A percentile compares a stretch with the other conserved stretches of the same genome.
phyloP scores from a whole-genome alignment of 2,113 vertebrate genomes.

The Pagrus major region DNA sequence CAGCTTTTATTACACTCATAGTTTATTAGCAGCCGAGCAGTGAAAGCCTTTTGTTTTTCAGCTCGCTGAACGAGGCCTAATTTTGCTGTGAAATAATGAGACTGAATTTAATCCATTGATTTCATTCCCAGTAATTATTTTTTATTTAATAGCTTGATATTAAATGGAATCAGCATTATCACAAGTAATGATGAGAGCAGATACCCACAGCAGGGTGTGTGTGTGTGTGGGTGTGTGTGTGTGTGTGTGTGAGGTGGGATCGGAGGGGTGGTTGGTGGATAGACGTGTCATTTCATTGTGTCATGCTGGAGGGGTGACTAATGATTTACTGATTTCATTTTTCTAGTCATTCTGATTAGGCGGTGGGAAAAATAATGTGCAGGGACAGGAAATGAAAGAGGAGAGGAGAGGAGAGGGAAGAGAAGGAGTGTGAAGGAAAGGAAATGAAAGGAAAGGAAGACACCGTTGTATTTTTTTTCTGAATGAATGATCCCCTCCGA shows the following conservation, averaged over 20 bases:
- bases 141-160: conserved; percentile 79
- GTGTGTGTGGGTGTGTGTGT: conserved; percentile 18
- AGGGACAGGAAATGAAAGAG: conserved; percentile 71
- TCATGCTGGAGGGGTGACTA: conserved; percentile 77
- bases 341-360: conserved; percentile 76
- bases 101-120: conserved; percentile 76
- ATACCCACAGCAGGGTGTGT: conserved; percentile 63
- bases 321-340: conserved; percentile 83
- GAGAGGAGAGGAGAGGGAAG: conserved; percentile 25
- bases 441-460: conserved; percentile 31
- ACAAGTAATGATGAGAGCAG: conserved; percentile 70
- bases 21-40: conserved; percentile 39
- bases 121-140: conserved; percentile 78
- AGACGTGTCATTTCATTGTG: conserved; percentile 72
- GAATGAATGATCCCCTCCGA: conserved; percentile 43
- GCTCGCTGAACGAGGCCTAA: conserved; percentile 20
- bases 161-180: conserved; percentile 77
- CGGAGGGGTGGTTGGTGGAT: conserved; percentile 12
- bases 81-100: conserved; percentile 69
- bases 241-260: conserved; percentile 31
- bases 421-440: not conserved
- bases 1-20: conserved; percentile 36
- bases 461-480: not conserved
- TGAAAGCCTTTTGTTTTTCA: conserved; percentile 35
- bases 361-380: conserved; percentile 68